Evolutionary conservation across 2,113 vertebrate species (phyloP).

Genomic region (Pseudorectes ferrugineus): DNA sequence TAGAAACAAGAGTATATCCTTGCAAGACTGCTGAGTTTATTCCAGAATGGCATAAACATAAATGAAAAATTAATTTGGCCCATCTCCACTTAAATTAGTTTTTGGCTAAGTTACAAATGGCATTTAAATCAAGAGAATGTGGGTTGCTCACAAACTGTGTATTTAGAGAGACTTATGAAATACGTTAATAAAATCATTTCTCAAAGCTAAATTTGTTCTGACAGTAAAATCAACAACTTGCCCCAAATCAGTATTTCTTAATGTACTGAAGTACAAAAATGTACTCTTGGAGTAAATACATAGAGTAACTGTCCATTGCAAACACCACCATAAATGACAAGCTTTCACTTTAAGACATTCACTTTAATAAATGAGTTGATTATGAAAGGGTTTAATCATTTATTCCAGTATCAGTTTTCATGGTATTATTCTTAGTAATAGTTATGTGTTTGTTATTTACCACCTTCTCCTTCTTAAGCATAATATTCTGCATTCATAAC

Average conservation of each 20-base stretch:
- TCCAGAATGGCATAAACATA: conserved; percentile 12
- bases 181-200: conserved; percentile 67
- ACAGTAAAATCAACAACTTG: conserved; percentile 64
- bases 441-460: conserved; percentile 9
- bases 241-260: conserved; percentile 65
- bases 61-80: conserved; percentile 33
- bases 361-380: conserved; percentile 55
- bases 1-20: not conserved
- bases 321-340: conserved; percentile 14
- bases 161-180: conserved; percentile 55
- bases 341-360: conserved; percentile 18
- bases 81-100: conserved; percentile 2
- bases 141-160: conserved; percentile 48
- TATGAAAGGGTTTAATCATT: conserved; percentile 35
- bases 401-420: conserved; percentile 26
- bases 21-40: not conserved
- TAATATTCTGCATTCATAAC: not conserved
- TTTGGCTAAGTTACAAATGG: conserved; percentile 57
- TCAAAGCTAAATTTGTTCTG: conserved; percentile 67
- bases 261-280: conserved; percentile 57
- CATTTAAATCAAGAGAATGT: conserved; percentile 33
- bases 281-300: conserved; percentile 34
- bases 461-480: not conserved
- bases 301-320: conserved; percentile 15
- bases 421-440: conserved; percentile 37